Percentiles rank a stretch among this genome's conserved stretches.
Conservation (phyloP, 2,888 invertebrate genomes). For the Argyresthia albistria region DNA sequence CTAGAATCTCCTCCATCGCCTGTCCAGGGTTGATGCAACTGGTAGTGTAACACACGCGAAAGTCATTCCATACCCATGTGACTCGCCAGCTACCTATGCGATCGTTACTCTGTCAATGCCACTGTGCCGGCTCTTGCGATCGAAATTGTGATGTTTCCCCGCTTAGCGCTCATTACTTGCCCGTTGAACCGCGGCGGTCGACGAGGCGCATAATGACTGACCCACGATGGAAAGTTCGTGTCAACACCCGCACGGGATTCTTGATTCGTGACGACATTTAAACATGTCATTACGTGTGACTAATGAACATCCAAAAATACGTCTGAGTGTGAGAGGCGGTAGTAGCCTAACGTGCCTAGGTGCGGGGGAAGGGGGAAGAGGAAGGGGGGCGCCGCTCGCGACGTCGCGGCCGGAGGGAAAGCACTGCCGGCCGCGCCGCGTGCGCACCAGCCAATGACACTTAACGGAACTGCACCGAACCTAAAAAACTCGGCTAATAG, state of each 20-base stretch:
- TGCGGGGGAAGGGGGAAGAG: too few species aligned
- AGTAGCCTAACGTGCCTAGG: too few species aligned
- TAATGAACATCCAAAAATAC: too few species aligned
- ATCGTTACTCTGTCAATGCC: constrained; percentile 35
- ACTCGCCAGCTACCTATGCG: constrained; percentile 26
- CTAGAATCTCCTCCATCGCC: too few species aligned
- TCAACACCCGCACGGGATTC: constrained; percentile 19
- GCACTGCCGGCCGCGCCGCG: too few species aligned
- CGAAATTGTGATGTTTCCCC: constrained; percentile 39
- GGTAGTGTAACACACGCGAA: constrained; percentile 20
- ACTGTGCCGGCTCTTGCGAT: constrained; percentile 40
- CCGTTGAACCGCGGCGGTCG: too few species aligned
- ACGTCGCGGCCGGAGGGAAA: constrained; percentile 41
- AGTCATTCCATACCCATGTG: constrained; percentile 19
- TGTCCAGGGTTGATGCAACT: too few species aligned
- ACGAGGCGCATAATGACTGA: too few species aligned
- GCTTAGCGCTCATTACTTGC: constrained; percentile 37
- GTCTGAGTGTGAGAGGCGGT: too few species aligned
- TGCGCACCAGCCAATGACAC: constrained; percentile 57
- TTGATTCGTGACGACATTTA: background rate
- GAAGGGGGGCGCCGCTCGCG: constrained; percentile 22
- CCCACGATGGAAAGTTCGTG: too few species aligned
- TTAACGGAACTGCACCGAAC: constrained; percentile 41
- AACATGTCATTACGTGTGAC: too few species aligned
- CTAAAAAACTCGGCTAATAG: constrained; percentile 15